phyloP scores from a whole-genome alignment of 2,113 vertebrate species.

The Athene noctua region DNA sequence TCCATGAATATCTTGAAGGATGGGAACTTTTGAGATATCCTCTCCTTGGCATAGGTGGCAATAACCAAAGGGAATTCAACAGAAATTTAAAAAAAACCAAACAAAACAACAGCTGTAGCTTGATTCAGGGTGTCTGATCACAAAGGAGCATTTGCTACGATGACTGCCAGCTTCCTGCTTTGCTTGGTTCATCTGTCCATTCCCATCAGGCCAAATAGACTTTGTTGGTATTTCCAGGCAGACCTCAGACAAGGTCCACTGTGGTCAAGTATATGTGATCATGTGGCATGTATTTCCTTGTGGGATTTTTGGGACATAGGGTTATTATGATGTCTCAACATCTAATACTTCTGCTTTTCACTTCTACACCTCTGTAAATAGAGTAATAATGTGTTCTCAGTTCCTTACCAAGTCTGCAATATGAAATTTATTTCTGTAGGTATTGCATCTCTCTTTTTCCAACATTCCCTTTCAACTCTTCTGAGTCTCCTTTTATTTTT shows the following conservation, averaged over 20 bases:
- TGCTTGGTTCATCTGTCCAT: neutral
- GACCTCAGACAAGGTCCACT: neutral
- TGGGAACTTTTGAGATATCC: neutral
- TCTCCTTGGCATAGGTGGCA: neutral
- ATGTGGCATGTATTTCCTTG: neutral
- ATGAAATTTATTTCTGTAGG: neutral
- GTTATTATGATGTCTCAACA: neutral
- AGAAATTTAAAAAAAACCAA: neutral
- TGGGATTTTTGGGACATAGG: neutral
- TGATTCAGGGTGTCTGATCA: neutral
- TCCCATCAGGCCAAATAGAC: fast-evolving
- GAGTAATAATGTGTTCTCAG: neutral
- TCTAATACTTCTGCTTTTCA: neutral
- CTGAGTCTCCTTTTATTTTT: neutral
- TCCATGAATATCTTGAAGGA: neutral
- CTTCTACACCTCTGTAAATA: neutral
- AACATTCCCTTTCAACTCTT: neutral
- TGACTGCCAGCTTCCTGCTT: neutral
- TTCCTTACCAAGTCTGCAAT: neutral
- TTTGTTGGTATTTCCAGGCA: neutral
- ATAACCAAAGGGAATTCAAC: neutral
- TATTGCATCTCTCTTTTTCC: neutral
- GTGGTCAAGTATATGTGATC: fast-evolving
- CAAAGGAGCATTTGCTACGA: neutral
- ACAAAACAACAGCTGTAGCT: neutral